phyloP scores from a whole-genome alignment of 2,113 vertebrate species.

The Malurus elegans region DNA sequence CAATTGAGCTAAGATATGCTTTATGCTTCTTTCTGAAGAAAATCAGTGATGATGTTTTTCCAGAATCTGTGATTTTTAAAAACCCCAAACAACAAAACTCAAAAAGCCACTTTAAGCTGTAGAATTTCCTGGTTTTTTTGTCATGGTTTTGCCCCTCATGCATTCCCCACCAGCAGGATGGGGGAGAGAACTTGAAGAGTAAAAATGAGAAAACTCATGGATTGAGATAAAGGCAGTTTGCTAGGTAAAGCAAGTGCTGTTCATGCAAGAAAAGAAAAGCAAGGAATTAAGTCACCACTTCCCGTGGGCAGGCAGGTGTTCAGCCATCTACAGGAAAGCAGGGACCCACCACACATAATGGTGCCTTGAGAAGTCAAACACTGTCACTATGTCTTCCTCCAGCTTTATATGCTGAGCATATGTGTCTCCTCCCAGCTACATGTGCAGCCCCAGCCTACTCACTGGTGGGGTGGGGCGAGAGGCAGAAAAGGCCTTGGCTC shows the following conservation, averaged over 20 bases:
- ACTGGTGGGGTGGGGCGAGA: accelerated
- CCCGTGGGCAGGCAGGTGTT: background rate
- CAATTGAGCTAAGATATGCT: background rate
- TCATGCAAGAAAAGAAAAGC: background rate
- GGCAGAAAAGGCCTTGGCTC: background rate
- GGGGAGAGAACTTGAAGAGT: background rate
- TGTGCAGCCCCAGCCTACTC: background rate
- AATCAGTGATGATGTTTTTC: background rate
- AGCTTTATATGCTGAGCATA: too few species aligned
- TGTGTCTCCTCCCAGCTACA: background rate
- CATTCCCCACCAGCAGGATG: background rate
- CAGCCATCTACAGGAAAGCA: background rate
- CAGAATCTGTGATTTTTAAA: background rate
- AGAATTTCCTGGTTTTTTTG: background rate
- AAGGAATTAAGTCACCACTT: background rate
- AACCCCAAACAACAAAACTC: background rate
- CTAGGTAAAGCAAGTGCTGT: background rate
- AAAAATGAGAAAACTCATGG: background rate
- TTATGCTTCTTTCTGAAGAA: background rate
- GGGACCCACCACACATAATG: too few species aligned
- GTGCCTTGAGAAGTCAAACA: background rate
- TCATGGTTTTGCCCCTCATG: background rate
- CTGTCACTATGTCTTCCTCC: background rate
- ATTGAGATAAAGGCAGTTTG: background rate
- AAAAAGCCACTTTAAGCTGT: background rate